These are phyloP conservation scores for Sparus aurata DNA, from an alignment of 2,797 vertebrate species.

Conservation along the genomic window DNA sequence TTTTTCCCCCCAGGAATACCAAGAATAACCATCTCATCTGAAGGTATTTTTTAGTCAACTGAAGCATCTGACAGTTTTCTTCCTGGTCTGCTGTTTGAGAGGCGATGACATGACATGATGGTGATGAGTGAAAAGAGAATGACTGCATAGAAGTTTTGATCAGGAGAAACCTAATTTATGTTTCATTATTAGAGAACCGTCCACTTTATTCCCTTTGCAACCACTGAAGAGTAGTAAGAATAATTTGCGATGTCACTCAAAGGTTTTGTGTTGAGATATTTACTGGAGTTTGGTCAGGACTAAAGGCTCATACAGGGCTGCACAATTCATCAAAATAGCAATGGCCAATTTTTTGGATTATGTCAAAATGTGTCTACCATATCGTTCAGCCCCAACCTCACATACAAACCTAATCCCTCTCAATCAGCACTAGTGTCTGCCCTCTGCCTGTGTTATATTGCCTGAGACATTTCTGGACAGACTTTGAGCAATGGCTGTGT, in stretches of 20 bases:
- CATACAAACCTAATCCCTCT: no score
- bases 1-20: neutral
- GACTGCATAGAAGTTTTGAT: neutral
- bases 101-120: slow-evolving; percentile 2
- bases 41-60: neutral
- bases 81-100: neutral
- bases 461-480: no score
- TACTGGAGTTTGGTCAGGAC: no score
- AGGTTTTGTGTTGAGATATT: neutral
- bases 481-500: no score
- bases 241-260: neutral
- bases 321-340: no score
- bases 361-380: no score
- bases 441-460: no score
- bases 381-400: no score
- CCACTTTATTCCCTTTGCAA: neutral
- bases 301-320: no score
- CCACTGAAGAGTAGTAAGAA: neutral
- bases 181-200: neutral
- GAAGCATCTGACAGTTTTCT: neutral
- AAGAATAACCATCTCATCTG: neutral
- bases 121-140: neutral
- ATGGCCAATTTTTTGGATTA: no score
- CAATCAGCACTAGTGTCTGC: no score
- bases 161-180: neutral